Evolutionary conservation across 2,797 vertebrate genomes (phyloP).

Genomic region (Myotis planiceps): DNA sequence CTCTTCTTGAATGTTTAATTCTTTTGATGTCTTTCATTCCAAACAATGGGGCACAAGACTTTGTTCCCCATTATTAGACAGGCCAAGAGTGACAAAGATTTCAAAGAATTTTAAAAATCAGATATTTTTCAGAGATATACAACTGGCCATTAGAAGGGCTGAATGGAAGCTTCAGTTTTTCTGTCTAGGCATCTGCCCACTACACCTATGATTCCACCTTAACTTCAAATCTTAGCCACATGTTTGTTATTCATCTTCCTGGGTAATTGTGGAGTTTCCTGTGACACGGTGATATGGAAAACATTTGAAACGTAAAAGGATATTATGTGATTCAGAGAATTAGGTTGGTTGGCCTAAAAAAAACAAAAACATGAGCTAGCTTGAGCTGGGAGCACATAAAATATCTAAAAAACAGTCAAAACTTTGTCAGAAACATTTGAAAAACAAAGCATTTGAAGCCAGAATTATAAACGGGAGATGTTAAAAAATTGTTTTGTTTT

Average conservation of each 20-base stretch:
- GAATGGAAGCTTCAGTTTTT: background rate
- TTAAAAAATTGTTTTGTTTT: constrained; percentile 52
- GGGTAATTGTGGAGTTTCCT: background rate
- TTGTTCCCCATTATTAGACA: background rate
- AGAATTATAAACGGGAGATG: constrained; percentile 21
- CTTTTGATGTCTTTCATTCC: background rate
- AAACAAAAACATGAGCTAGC: background rate
- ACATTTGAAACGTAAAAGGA: constrained; percentile 3
- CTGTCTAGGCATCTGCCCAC: background rate
- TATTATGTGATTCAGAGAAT: background rate
- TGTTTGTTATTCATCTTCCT: background rate
- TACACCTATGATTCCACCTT: background rate
- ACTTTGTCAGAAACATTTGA: constrained; percentile 23
- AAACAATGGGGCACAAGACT: background rate
- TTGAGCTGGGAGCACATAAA: constrained; percentile 30
- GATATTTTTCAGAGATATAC: background rate
- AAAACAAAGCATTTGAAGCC: constrained; percentile 60
- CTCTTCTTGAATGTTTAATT: background rate
- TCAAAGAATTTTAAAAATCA: background rate
- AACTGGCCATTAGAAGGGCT: background rate
- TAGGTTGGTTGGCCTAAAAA: background rate
- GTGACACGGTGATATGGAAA: background rate
- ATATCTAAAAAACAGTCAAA: constrained; percentile 20
- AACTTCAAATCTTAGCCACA: background rate
- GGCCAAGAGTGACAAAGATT: background rate